phyloP scores from a whole-genome alignment of 2,113 vertebrate genomes.

The Corythaeola cristata region DNA sequence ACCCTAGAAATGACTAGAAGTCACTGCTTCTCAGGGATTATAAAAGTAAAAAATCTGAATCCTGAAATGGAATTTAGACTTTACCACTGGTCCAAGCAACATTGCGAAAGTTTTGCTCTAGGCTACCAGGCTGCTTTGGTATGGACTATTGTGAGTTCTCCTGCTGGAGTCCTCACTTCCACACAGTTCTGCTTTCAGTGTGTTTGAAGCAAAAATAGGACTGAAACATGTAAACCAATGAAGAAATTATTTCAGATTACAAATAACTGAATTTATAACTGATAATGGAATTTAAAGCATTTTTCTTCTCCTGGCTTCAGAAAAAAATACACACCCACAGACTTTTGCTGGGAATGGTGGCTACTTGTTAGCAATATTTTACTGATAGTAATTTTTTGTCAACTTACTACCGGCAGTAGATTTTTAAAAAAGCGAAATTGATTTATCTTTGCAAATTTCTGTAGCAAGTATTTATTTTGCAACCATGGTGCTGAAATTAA shows the following conservation, averaged over 20 bases:
- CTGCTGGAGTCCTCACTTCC: not conserved
- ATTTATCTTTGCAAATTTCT: constrained; percentile 15
- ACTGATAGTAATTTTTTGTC: not conserved
- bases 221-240: not conserved
- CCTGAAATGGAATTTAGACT: not conserved
- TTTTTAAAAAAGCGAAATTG: not conserved
- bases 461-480: constrained; percentile 49
- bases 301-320: not conserved
- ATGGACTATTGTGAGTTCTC: not conserved
- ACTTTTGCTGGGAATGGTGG: not conserved
- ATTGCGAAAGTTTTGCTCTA: not conserved
- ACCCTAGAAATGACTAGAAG: not conserved
- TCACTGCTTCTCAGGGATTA: not conserved
- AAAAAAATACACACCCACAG: not conserved
- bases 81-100: not conserved
- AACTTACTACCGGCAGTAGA: not conserved
- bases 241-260: not conserved
- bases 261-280: not conserved
- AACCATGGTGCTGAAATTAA: constrained; percentile 45
- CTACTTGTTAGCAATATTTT: not conserved
- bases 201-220: not conserved
- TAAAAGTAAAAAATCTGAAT: not conserved
- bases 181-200: not conserved
- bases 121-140: not conserved
- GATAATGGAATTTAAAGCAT: not conserved